Evolutionary conservation across 2,888 invertebrate genomes (phyloP).

Genomic region (Deroplatys truncata): DNA sequence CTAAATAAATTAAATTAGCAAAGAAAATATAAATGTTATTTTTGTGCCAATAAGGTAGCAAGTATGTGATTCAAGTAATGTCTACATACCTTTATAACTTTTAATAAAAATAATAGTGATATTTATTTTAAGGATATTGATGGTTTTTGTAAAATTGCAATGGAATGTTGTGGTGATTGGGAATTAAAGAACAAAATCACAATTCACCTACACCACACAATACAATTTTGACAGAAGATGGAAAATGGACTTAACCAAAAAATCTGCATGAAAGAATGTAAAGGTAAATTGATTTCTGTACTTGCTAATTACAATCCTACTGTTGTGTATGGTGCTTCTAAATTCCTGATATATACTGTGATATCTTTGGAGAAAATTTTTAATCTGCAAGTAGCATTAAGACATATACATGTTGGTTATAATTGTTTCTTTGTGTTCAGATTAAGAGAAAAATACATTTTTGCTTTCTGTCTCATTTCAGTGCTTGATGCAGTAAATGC

Average conservation of each 20-base stretch:
- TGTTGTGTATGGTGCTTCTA: background rate
- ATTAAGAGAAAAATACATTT: background rate
- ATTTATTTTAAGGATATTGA: background rate
- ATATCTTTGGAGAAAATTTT: background rate
- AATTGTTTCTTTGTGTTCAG: background rate
- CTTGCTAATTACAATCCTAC: background rate
- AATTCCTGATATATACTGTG: background rate
- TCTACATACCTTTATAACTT: background rate
- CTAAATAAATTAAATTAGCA: background rate
- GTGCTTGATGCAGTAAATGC: background rate
- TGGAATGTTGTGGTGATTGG: background rate
- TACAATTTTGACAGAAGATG: background rate
- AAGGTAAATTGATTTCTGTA: background rate
- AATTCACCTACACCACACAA: background rate
- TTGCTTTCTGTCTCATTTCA: background rate
- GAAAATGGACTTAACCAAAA: background rate
- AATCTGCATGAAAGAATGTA: background rate
- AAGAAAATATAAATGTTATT: background rate
- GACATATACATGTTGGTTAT: background rate
- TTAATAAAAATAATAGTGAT: background rate
- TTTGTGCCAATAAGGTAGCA: background rate
- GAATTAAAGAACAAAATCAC: background rate
- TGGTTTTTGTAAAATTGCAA: background rate
- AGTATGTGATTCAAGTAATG: background rate
- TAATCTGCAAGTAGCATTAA: background rate